Percentiles rank a stretch among this genome's conserved stretches.
phyloP scores from a whole-genome alignment of 2,888 invertebrate genomes.

The Hoplodrina ambigua region DNA sequence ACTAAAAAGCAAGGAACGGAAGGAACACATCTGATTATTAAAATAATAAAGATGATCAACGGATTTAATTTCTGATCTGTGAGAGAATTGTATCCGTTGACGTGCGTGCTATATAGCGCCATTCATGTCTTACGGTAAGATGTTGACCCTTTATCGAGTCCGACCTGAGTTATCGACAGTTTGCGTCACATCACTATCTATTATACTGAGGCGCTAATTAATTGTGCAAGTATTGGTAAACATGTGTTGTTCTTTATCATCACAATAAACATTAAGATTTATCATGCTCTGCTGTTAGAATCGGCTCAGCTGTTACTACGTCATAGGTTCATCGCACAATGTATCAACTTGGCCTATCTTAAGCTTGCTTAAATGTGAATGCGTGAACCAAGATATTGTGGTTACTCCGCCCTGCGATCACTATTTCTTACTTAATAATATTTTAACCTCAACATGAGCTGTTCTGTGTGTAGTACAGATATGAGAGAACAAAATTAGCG shows the following conservation, averaged over 20 bases:
- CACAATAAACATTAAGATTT: slow-evolving; percentile 48
- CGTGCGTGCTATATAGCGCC: slow-evolving; percentile 9
- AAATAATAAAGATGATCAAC: not conserved
- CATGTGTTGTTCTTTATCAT: slow-evolving; percentile 54
- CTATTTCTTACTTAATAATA: too few species aligned
- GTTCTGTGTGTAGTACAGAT: not conserved
- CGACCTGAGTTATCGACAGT: slow-evolving; percentile 53
- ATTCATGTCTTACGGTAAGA: slow-evolving; percentile 54
- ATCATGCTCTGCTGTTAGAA: slow-evolving; percentile 20
- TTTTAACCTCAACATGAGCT: not conserved
- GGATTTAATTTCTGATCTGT: not conserved
- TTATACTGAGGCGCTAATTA: slow-evolving; percentile 46
- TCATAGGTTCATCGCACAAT: slow-evolving; percentile 28
- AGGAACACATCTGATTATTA: too few species aligned
- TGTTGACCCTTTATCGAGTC: slow-evolving; percentile 47
- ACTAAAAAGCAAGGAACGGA: not conserved
- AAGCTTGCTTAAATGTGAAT: too few species aligned
- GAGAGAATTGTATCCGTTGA: not conserved
- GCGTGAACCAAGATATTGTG: too few species aligned
- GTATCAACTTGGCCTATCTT: slow-evolving; percentile 3
- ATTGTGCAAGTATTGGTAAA: slow-evolving; percentile 53
- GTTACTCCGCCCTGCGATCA: too few species aligned
- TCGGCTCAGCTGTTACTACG: slow-evolving; percentile 41
- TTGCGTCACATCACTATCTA: slow-evolving; percentile 59
- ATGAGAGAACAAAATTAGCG: not conserved